Conservation (phyloP, 1,140 invertebrate species). For the Ephestia elutella region DNA sequence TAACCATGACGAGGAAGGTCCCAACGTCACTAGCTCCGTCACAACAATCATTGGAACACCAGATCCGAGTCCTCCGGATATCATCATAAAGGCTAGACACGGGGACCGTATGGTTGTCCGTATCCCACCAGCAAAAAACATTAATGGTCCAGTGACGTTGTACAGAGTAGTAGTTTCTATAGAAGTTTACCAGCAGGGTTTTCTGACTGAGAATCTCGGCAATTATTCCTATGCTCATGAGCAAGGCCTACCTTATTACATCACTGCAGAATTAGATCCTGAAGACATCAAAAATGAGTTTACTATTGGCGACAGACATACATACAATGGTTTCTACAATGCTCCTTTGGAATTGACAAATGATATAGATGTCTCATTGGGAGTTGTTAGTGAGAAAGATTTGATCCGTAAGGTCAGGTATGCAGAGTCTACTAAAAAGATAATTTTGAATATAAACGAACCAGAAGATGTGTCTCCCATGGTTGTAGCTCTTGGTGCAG, state of each 20-base stretch:
- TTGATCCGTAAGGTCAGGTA: conserved; percentile 79
- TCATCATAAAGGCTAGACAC: conserved; percentile 76
- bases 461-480: conserved; percentile 58
- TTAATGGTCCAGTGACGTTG: conserved; percentile 82
- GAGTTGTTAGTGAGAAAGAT: conserved; percentile 80
- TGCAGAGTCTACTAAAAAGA: conserved; percentile 75
- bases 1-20: conserved; percentile 77
- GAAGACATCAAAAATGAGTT: conserved; percentile 78
- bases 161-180: conserved; percentile 84
- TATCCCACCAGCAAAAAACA: conserved; percentile 78
- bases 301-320: conserved; percentile 83
- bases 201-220: conserved; percentile 75
- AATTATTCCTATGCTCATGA: conserved; percentile 76
- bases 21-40: conserved; percentile 68
- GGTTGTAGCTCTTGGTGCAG: conserved; percentile 66
- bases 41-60: conserved; percentile 83
- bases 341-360: conserved; percentile 79
- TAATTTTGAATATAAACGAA: conserved; percentile 67
- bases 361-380: conserved; percentile 83
- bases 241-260: conserved; percentile 82
- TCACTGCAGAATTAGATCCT: conserved; percentile 83
- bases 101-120: conserved; percentile 77
- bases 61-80: conserved; percentile 77
- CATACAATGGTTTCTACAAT: conserved; percentile 86
- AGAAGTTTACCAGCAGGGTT: conserved; percentile 75